These are phyloP conservation scores for Leucophenga varia DNA, from an alignment of 1,140 invertebrate species.

Conservation along the genomic window DNA sequence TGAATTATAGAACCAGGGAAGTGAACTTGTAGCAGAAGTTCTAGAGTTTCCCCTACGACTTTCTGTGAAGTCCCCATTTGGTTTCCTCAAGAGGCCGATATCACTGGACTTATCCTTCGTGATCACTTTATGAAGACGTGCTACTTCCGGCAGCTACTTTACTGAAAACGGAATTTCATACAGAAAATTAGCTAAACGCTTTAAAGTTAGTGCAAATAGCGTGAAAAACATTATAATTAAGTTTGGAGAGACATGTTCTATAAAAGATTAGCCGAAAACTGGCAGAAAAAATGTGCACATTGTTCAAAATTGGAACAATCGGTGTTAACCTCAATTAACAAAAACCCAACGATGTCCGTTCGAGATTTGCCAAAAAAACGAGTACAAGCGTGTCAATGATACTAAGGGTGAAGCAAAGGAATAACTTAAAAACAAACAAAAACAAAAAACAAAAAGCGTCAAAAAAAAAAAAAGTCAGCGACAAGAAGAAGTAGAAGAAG, in stretches of 20 bases:
- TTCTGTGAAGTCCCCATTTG: no score
- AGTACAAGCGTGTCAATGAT: not conserved
- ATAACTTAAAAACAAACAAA: no score
- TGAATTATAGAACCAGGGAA: no score
- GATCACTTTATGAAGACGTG: no score
- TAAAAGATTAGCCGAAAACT: slow-evolving; percentile 9
- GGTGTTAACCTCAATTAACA: slow-evolving; percentile 5
- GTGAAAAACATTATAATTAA: slow-evolving; percentile 10
- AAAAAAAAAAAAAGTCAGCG: slow-evolving; percentile 1
- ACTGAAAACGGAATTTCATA: slow-evolving; percentile 10
- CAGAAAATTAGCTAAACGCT: slow-evolving; percentile 3
- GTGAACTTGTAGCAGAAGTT: no score
- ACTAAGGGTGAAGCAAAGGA: no score
- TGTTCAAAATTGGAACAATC: slow-evolving; percentile 4
- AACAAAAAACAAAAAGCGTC: not conserved
- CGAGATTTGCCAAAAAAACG: slow-evolving; percentile 2
- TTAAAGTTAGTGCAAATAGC: slow-evolving; percentile 8
- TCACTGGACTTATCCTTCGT: no score
- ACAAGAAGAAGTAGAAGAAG: not conserved
- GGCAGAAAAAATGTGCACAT: slow-evolving; percentile 6
- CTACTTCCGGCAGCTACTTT: slow-evolving; percentile 7
- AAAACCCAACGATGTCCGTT: slow-evolving; percentile 2
- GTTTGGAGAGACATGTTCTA: slow-evolving; percentile 5
- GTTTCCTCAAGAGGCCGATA: no score
- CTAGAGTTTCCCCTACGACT: no score